Base-by-base conservation (phyloP, 2,888 invertebrate species). In the Aspidapion aeneum region DNA sequence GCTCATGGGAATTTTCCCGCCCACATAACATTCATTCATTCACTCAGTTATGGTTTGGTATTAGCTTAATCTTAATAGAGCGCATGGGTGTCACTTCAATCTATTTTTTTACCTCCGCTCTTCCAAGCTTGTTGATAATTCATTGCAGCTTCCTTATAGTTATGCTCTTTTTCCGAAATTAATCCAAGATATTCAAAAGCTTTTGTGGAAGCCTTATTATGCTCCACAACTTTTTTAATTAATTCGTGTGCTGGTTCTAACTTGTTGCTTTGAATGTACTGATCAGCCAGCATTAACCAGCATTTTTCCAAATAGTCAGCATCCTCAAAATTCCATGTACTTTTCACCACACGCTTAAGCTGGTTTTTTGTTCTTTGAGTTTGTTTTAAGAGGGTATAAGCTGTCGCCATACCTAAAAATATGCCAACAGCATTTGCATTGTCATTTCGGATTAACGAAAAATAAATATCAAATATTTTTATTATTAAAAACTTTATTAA, bases 231-330 rank as follows among this genome's bases (percentile, higher is more conserved):
- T 72, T 89, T 87, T 18, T 86, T 85, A 17, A 98, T 82, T 21
- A 96, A 80, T 70, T 95, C 94, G 54, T 88, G 87, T 0, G 97
- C 96, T 59, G 94, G 87, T 65, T 97, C 97, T 74, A 87, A 86
- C 77, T 97, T 93, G 17, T 89, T 90, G 72, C 87, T 89, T 74
- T 90, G 90, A 60, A 92, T 86, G 74, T 93, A 96, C 69, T 91
- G 90, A 68, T 98, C 97, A 0, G 95, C 93, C n/a, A 98, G 82
- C 55, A 98, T 83, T 5, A 98, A 78, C 98, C 98, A 98, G 78
- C 96, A 93, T 66, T 93, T 87, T 81, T 98, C 98, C 64, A 98
- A 82, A 73, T 97, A 96, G 74, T 98, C 97, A 0, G 97, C 96
- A 73, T 97, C 96, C 77, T 97, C 96, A 70, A 96, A 94, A 16